Percentiles rank a stretch among this genome's conserved stretches.
Evolutionary conservation across 23 tunicate genomes (phyloP).

Genomic region (Ascidia mentula): DNA sequence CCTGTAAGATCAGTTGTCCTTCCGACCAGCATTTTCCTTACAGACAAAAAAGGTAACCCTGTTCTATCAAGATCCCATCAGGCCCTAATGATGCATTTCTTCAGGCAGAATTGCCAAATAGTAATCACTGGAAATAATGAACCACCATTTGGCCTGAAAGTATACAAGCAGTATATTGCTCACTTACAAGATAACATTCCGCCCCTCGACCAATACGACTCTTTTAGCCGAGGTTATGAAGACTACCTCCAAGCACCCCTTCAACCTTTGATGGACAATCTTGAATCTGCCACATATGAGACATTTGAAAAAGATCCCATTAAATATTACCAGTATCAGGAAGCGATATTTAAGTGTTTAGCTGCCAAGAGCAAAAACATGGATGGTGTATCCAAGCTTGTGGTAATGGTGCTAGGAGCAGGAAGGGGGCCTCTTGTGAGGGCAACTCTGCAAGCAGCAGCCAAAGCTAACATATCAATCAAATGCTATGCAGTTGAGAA

Average conservation of each 20-base stretch:
- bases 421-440: slow-evolving; percentile 95
- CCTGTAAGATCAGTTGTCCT: slow-evolving; percentile 69
- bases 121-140: slow-evolving; percentile 40
- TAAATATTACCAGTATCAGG: slow-evolving; percentile 69
- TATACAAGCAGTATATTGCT: slow-evolving; percentile 68
- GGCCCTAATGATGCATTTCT: slow-evolving; percentile 46
- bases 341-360: slow-evolving; percentile 56
- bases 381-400: slow-evolving; percentile 9
- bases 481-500: slow-evolving; percentile 96
- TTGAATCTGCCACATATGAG: slow-evolving; percentile 97
- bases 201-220: slow-evolving; percentile 63
- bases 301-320: slow-evolving; percentile 98
- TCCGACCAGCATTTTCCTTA: slow-evolving; percentile 50
- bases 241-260: slow-evolving; percentile 92
- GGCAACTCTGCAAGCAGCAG: slow-evolving; percentile 73
- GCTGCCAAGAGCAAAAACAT: slow-evolving; percentile 15
- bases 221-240: slow-evolving; percentile 76
- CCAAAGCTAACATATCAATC: slow-evolving; percentile 42
- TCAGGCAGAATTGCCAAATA: slow-evolving; percentile 65
- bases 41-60: slow-evolving; percentile 90
- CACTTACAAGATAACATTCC: slow-evolving; percentile 56
- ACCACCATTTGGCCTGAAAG: slow-evolving; percentile 27
- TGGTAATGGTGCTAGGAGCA: slow-evolving; percentile 93
- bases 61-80: slow-evolving; percentile 88
- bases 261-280: slow-evolving; percentile 97